Percentiles rank a stretch among this genome's conserved stretches.
Conservation (phyloP, 2,113 vertebrate genomes). For the Spilogale gracilis region DNA sequence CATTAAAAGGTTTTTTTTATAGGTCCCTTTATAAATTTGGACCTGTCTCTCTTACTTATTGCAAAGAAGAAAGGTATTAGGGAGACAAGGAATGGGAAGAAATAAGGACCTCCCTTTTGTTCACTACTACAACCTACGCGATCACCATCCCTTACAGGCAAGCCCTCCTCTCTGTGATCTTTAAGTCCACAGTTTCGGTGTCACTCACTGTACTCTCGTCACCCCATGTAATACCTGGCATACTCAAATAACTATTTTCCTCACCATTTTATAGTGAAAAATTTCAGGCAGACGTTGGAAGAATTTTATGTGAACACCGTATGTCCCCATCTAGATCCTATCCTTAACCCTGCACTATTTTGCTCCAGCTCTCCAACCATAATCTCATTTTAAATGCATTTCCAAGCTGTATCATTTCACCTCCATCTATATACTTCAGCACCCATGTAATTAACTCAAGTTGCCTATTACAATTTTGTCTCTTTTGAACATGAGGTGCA, state of each 20-base stretch:
- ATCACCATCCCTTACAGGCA: background rate
- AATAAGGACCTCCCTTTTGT: background rate
- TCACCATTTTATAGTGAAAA: background rate
- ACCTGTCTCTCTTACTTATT: background rate
- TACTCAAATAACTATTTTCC: conserved; percentile 1
- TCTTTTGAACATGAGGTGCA: conserved; percentile 15
- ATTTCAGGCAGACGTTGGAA: background rate
- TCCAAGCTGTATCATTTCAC: conserved; percentile 37
- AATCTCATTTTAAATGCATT: background rate
- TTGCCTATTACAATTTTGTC: background rate
- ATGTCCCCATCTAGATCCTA: background rate
- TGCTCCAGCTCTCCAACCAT: background rate
- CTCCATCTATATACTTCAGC: background rate
- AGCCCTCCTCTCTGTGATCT: background rate
- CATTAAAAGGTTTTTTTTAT: background rate
- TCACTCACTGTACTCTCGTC: background rate
- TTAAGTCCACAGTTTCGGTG: background rate
- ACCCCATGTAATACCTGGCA: background rate
- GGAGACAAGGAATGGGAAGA: background rate
- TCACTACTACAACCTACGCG: background rate
- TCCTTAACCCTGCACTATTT: background rate
- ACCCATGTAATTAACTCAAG: background rate
- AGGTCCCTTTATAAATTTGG: background rate
- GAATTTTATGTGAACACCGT: background rate
- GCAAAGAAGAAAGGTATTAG: conserved; percentile 34